Percentiles rank a stretch among this genome's conserved stretches.
Evolutionary conservation across 2,797 vertebrate genomes (phyloP).

Genomic region (Bryconaethiops microstoma): DNA sequence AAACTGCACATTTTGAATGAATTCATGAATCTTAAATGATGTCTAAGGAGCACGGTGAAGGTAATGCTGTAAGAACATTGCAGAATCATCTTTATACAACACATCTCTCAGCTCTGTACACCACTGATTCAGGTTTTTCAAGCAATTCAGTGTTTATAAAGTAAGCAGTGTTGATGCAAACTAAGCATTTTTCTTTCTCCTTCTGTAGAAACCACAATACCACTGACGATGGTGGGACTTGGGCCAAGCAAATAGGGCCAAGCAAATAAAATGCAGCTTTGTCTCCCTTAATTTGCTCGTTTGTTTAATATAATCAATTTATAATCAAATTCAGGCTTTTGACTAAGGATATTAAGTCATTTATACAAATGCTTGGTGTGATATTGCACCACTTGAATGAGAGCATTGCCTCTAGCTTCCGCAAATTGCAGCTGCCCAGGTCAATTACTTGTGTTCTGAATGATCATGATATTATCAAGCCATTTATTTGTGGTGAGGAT

Average conservation of each 20-base stretch:
- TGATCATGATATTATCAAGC: conserved; percentile 73
- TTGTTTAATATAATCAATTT: conserved; percentile 73
- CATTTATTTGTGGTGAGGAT: conserved; percentile 72
- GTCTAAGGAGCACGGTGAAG: neutral
- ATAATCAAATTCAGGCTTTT: conserved; percentile 69
- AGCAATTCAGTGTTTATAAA: neutral
- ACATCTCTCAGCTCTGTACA: neutral
- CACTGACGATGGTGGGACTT: conserved; percentile 13
- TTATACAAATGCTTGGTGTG: conserved; percentile 52
- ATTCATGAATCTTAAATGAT: no score
- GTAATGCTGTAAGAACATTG: neutral
- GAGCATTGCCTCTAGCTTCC: conserved; percentile 53
- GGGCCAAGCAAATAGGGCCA: conserved; percentile 48
- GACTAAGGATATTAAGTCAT: conserved; percentile 66
- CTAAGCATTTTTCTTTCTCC: conserved; percentile 8
- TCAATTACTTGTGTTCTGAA: conserved; percentile 72
- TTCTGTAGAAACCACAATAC: neutral
- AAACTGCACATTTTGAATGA: no score
- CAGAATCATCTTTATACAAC: conserved; percentile 5
- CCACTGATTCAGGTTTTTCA: neutral
- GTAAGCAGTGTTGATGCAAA: conserved; percentile 18
- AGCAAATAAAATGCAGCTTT: conserved; percentile 57
- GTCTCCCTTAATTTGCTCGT: conserved; percentile 59
- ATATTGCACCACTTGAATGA: conserved; percentile 48
- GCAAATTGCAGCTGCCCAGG: conserved; percentile 64